Conservation (phyloP, 2,888 invertebrate species). For the Camptogramma bilineatum region DNA sequence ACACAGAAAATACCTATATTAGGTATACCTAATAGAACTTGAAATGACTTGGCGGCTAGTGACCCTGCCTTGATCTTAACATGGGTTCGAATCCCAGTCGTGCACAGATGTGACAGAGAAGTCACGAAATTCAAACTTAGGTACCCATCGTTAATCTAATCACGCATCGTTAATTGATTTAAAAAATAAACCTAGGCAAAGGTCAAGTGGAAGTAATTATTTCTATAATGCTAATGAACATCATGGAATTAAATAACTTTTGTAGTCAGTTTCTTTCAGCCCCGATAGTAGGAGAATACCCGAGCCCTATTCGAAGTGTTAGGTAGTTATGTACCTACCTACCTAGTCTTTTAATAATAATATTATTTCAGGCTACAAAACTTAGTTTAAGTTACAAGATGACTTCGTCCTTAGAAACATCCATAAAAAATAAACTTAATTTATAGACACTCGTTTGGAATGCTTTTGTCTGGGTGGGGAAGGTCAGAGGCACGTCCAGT, state of each 20-base stretch:
- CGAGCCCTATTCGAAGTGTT: no score
- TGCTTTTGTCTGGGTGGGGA: no score
- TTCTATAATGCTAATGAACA: not conserved
- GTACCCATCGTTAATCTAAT: no score
- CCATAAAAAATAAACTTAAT: no score
- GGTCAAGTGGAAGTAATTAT: not conserved
- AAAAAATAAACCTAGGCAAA: not conserved
- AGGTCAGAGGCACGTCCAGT: no score
- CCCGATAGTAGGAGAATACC: not conserved
- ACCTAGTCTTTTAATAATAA: no score
- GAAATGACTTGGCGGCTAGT: not conserved
- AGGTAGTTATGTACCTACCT: no score
- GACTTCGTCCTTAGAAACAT: no score
- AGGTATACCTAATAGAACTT: not conserved
- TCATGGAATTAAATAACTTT: not conserved
- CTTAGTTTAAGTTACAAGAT: no score
- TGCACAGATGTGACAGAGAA: not conserved
- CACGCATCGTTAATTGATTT: no score
- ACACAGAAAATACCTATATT: conserved; percentile 12
- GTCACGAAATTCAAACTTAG: not conserved
- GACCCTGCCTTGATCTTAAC: not conserved
- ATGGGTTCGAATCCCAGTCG: not conserved
- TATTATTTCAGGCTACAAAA: no score
- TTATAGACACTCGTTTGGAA: no score
- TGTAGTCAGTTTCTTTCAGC: not conserved